phyloP scores from a whole-genome alignment of 1,140 invertebrate genomes.

The Mya arenaria region DNA sequence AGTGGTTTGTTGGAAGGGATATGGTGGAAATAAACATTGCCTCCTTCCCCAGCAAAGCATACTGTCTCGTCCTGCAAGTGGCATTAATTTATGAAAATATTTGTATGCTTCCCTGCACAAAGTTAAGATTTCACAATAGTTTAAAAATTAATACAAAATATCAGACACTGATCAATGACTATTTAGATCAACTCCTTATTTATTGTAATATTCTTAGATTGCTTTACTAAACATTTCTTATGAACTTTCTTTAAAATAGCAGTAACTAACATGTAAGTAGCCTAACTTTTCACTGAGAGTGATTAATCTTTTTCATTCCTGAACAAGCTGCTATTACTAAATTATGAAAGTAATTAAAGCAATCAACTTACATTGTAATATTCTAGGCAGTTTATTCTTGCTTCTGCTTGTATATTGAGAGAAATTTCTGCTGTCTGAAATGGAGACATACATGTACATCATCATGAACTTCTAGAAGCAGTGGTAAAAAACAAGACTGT shows the following conservation, averaged over 20 bases:
- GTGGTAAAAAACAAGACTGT: neutral
- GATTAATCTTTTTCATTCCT: neutral
- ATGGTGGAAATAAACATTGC: constrained; percentile 54
- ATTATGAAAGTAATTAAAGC: neutral
- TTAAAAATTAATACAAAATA: neutral
- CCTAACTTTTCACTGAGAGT: neutral
- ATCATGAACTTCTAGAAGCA: neutral
- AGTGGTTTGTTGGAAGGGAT: constrained; percentile 35
- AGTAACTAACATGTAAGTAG: neutral
- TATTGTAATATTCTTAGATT: neutral
- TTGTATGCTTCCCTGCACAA: neutral
- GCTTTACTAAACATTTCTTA: neutral
- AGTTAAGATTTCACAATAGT: neutral
- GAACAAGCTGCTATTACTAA: neutral
- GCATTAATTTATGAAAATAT: neutral
- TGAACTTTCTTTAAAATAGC: neutral
- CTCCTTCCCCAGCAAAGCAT: constrained; percentile 63
- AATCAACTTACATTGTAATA: constrained; percentile 76
- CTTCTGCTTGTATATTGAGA: constrained; percentile 66
- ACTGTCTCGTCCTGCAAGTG: constrained; percentile 51
- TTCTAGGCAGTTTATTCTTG: constrained; percentile 71
- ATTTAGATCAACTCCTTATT: neutral
- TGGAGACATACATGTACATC: constrained; percentile 1
- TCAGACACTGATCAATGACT: neutral
- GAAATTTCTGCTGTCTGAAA: constrained; percentile 63